phyloP scores from a whole-genome alignment of 30 jellyfish, hydroid and myxozoan species.

The Aurelia sp. region DNA sequence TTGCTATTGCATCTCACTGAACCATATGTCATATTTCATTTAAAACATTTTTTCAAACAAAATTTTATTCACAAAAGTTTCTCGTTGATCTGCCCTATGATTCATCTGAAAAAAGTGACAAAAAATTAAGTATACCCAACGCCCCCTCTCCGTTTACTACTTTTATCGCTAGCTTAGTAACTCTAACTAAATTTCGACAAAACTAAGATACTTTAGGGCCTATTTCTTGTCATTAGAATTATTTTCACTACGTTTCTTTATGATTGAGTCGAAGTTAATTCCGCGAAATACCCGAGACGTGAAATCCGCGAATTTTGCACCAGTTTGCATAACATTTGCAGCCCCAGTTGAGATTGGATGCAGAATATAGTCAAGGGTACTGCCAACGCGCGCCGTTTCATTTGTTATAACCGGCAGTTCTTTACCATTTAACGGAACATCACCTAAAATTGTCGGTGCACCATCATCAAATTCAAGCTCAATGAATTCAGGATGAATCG shows the following conservation, averaged over 20 bases:
- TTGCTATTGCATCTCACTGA: no score
- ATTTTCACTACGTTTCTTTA: conserved; percentile 26
- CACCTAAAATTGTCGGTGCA: conserved; percentile 56
- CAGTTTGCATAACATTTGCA: conserved; percentile 73
- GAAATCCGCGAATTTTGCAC: conserved; percentile 75
- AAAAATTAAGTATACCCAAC: no score
- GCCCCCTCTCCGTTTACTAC: no score
- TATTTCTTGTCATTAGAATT: conserved; percentile 12
- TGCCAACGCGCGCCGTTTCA: conserved; percentile 78
- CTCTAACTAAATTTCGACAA: no score
- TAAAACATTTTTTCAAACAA: no score
- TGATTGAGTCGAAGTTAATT: conserved; percentile 58
- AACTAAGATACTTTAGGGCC: no score
- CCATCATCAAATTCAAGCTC: conserved; percentile 22
- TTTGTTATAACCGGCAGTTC: conserved; percentile 54
- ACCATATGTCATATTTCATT: no score
- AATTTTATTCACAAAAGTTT: no score
- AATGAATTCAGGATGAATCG: conserved; percentile 15
- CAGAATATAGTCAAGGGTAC: conserved; percentile 59
- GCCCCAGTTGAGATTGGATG: conserved; percentile 86
- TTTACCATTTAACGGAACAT: background rate
- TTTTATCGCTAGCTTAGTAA: no score
- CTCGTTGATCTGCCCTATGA: no score
- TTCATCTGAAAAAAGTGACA: no score
- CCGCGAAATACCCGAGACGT: conserved; percentile 70